A percentile compares a stretch with the other conserved stretches of the same genome.
Conservation (phyloP, 2,797 vertebrate species). For the Clamator glandarius region DNA sequence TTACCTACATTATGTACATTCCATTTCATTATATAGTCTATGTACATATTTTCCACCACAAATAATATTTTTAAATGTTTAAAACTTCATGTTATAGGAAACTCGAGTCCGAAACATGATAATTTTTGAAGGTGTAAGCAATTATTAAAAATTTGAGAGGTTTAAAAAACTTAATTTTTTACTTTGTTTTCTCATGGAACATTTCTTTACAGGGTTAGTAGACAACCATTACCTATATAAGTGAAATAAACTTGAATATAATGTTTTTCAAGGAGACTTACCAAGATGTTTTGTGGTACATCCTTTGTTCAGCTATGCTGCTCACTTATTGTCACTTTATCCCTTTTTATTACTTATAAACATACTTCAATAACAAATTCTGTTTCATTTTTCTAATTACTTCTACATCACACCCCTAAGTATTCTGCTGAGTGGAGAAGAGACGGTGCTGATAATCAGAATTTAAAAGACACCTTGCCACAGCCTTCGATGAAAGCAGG, state of each 20-base stretch:
- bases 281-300: not conserved
- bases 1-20: not conserved
- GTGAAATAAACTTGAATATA: not conserved
- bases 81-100: not conserved
- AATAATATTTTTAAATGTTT: not conserved
- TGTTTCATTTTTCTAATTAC: not conserved
- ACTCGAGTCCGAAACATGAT: not conserved
- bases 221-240: not conserved
- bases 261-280: not conserved
- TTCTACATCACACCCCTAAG: not conserved
- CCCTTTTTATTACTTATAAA: not conserved
- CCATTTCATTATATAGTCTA: not conserved
- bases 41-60: not conserved
- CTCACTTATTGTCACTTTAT: slow-evolving; percentile 1
- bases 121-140: not conserved
- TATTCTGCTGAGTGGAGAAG: not conserved
- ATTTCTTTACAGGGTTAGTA: not conserved
- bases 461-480: not conserved
- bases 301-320: not conserved
- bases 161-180: not conserved
- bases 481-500: not conserved
- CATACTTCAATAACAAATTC: not conserved
- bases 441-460: not conserved
- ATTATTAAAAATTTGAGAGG: not conserved
- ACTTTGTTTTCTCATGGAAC: not conserved